phyloP scores from a whole-genome alignment of 2,888 invertebrate genomes.

The Dinocampus coccinellae region DNA sequence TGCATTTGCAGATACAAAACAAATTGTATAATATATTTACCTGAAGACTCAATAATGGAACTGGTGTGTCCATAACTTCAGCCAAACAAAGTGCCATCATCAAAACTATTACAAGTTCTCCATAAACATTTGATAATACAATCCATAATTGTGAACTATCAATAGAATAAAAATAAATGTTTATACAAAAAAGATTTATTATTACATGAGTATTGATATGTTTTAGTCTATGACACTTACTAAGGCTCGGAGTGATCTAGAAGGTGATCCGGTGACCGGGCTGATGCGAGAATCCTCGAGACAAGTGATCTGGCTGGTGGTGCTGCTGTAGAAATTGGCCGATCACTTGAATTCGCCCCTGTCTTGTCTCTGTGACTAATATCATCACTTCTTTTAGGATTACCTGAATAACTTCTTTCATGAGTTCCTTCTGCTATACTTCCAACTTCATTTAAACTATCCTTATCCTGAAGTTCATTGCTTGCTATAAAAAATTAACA shows the following conservation, averaged over 20 bases:
- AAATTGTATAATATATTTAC: too few relatives aligned
- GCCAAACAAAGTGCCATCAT: slow-evolving; percentile 71
- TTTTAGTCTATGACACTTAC: slow-evolving; percentile 55
- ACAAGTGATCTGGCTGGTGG: slow-evolving; percentile 61
- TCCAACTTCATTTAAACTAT: slow-evolving; percentile 70
- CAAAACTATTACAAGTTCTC: slow-evolving; percentile 71
- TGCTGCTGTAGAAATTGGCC: slow-evolving; percentile 41
- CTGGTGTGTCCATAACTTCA: slow-evolving; percentile 72
- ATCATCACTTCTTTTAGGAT: slow-evolving; percentile 53
- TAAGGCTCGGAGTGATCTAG: slow-evolving; percentile 69
- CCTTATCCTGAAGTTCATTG: slow-evolving; percentile 70
- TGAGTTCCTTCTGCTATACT: slow-evolving; percentile 64
- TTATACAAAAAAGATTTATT: not conserved
- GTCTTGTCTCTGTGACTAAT: slow-evolving; percentile 40
- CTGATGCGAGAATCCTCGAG: slow-evolving; percentile 62
- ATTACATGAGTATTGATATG: not conserved
- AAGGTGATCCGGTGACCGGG: slow-evolving; percentile 61
- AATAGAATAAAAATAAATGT: slow-evolving; percentile 31
- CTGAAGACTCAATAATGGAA: slow-evolving; percentile 71
- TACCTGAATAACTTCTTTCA: slow-evolving; percentile 60
- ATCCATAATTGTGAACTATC: slow-evolving; percentile 71
- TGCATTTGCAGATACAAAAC: too few relatives aligned
- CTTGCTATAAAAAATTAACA: slow-evolving; percentile 56
- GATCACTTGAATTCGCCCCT: slow-evolving; percentile 37
- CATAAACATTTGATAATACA: slow-evolving; percentile 71